These are phyloP conservation scores for Pogonocichla stellata DNA, from an alignment of 2,113 vertebrate genomes.

Conservation along the genomic window DNA sequence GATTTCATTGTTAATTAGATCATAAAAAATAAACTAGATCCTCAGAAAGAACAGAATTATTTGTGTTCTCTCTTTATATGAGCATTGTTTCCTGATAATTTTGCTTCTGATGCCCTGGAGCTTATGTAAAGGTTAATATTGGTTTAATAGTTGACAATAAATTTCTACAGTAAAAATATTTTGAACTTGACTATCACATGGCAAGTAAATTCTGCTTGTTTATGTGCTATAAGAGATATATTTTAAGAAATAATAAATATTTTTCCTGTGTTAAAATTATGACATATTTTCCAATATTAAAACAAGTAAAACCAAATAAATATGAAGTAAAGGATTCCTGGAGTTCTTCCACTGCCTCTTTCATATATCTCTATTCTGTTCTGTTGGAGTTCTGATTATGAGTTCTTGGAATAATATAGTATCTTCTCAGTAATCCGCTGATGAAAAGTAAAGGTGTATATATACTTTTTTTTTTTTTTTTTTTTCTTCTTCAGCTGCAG, in stretches of 20 bases:
- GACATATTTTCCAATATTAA: not conserved
- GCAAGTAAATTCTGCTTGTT: not conserved
- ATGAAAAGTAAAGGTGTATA: not conserved
- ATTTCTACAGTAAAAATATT: not conserved
- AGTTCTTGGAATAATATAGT: not conserved
- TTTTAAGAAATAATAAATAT: not conserved
- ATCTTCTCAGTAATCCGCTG: not conserved
- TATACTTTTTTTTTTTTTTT: too few species aligned
- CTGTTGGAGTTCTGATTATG: not conserved
- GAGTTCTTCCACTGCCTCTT: not conserved
- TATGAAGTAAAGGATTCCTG: not conserved
- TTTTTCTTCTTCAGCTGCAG: not conserved
- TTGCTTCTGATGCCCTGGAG: not conserved
- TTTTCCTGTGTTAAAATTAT: not conserved
- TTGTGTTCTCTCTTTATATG: not conserved
- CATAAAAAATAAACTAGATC: not conserved
- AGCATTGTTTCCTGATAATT: not conserved
- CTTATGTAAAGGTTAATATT: not conserved
- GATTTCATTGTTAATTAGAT: not conserved
- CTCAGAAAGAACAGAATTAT: not conserved
- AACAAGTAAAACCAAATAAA: not conserved
- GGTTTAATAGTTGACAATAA: not conserved
- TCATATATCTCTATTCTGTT: not conserved
- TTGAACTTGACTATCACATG: not conserved
- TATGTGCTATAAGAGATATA: not conserved